These are phyloP conservation scores for Pteruthius melanotis DNA, from an alignment of 2,113 vertebrate species.

Conservation along the genomic window DNA sequence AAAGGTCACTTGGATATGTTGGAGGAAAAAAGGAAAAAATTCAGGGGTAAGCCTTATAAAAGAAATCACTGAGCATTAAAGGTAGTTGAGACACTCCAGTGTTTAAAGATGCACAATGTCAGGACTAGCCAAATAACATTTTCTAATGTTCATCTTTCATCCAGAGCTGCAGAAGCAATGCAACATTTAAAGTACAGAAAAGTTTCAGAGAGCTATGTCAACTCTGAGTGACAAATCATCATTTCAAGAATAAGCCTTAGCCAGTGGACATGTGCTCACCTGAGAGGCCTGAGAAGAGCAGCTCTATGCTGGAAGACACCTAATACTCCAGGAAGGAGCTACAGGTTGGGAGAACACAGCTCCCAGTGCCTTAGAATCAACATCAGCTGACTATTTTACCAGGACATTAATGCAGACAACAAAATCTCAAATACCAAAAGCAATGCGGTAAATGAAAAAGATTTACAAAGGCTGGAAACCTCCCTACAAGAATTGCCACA, in stretches of 20 bases:
- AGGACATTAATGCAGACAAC: background rate
- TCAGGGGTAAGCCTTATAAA: background rate
- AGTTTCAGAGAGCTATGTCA: background rate
- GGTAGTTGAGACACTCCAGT: background rate
- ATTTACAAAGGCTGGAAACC: background rate
- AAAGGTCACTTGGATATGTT: background rate
- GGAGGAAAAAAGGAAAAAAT: background rate
- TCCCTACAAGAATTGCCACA: background rate
- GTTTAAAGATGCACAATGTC: background rate
- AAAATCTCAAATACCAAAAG: background rate
- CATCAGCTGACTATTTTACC: background rate
- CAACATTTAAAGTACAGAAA: background rate
- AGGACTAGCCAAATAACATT: background rate
- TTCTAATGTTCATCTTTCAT: background rate
- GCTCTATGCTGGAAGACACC: background rate
- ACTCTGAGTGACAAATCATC: background rate
- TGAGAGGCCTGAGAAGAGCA: background rate
- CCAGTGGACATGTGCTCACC: background rate
- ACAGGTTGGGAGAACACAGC: background rate
- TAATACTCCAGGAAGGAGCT: background rate
- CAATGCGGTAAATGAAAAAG: background rate
- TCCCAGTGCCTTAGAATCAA: background rate
- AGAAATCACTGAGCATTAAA: background rate
- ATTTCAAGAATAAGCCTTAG: background rate
- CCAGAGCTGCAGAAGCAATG: background rate